Evolutionary conservation across 2,888 invertebrate genomes (phyloP), one percentile per base, ranked within the genome.

Genomic region (Heteropelma amictum): DNA sequence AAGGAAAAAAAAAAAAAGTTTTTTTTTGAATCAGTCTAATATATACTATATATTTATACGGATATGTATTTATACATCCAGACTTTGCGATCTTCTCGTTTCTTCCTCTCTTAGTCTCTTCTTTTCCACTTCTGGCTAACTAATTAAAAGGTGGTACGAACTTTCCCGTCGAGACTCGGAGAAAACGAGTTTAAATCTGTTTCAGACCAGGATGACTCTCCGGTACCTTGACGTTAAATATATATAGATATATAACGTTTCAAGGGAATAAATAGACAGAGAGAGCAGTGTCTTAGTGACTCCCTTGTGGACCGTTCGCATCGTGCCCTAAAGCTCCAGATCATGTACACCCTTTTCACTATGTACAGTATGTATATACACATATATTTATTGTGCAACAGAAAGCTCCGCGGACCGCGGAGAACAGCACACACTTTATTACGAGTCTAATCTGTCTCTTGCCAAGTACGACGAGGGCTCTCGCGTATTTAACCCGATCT

Each of bases 101-200:
- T 33, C 14, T 35, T 60, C 26, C 23, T 40, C 30, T 51, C 35
- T 49, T n/a, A 26, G 21, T 17, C 47, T 58, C 60, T 71, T 42
- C 45, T 54, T 72, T 38, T 10, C 12, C 47, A 56, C 72, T 69
- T 14, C 49, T 23, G 65, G 73, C 73, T 72, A 84, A 84, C 87
- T 88, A 88, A 88, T 88, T 88, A 89, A 89, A 88, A 88, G 85
- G 87, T 84, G 84, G 82, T 63, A 75, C 83, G 82, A 87, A 88
- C 78, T 85, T 88, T 83, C 80, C 82, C 79, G 79, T 78, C 79
- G 78, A 77, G 82, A 81, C 81, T 79, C 79, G 35, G 84, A 84
- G 86, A 82, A 86, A 88, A 87, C 88, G 87, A 89, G 89, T 88
- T 89, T 88, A 89, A 88, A 89, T 89, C 88, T 88, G 88, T 88